These are phyloP conservation scores for Colossoma macropomum DNA, from an alignment of 2,113 vertebrate species.

Conservation along the genomic window DNA sequence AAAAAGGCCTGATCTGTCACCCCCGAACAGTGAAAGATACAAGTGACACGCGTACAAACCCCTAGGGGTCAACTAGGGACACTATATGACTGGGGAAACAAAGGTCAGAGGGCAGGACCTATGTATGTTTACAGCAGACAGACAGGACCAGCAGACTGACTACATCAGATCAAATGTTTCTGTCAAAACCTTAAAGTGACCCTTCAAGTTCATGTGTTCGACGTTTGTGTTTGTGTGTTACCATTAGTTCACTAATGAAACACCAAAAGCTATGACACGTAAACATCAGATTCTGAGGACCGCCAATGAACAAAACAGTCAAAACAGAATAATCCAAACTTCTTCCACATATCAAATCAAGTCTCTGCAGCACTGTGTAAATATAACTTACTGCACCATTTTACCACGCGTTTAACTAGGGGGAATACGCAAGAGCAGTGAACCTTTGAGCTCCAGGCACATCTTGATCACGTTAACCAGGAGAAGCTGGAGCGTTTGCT, in stretches of 20 bases:
- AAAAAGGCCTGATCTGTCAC: background rate
- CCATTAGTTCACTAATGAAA: background rate
- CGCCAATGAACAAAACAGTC: background rate
- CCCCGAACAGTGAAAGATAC: background rate
- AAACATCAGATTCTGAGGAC: background rate
- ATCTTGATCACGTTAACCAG: conserved; percentile 56
- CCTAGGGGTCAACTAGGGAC: background rate
- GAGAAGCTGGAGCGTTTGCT: conserved; percentile 39
- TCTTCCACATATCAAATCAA: background rate
- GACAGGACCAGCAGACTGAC: background rate
- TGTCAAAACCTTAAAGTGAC: background rate
- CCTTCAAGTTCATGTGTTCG: background rate
- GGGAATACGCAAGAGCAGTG: conserved; percentile 21
- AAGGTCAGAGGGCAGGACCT: background rate
- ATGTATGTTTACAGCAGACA: background rate
- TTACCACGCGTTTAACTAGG: conserved; percentile 36
- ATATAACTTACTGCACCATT: conserved; percentile 34
- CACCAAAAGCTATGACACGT: background rate
- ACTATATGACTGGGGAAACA: background rate
- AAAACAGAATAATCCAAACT: background rate
- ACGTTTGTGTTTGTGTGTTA: background rate
- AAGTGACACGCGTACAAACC: background rate
- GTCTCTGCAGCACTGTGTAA: conserved; percentile 32
- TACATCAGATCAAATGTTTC: background rate
- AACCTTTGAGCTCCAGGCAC: conserved; percentile 17